Conservation (phyloP, 2,797 vertebrate species). For the Anabas testudineus region DNA sequence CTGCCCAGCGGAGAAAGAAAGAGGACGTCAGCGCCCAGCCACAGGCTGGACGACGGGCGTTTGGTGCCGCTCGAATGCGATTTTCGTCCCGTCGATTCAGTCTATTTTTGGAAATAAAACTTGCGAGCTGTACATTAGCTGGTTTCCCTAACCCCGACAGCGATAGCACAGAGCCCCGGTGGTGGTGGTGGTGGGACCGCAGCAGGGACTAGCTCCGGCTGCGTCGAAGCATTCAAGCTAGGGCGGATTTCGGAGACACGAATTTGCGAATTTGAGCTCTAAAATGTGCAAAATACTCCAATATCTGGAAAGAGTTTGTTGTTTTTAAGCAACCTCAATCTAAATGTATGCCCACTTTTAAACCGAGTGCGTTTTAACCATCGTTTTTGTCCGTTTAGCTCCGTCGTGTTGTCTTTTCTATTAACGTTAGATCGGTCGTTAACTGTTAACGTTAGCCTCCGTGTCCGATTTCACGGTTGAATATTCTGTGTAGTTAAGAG, state of each 20-base stretch:
- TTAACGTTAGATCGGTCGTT: background rate
- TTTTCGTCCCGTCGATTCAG: constrained; percentile 72
- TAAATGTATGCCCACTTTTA: fast-evolving
- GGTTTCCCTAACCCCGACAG: constrained; percentile 10
- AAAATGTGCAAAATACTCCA: constrained; percentile 2
- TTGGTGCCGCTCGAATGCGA: constrained; percentile 70
- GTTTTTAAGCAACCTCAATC: background rate
- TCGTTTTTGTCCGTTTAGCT: background rate
- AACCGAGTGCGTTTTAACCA: fast-evolving
- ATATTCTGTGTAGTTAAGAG: no score
- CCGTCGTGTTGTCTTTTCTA: background rate
- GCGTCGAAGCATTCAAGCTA: constrained; percentile 52
- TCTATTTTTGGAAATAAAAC: constrained; percentile 82
- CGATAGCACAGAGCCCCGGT: background rate
- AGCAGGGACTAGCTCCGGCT: constrained; percentile 45
- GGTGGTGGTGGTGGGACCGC: background rate
- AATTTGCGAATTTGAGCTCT: background rate
- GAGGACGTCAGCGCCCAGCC: constrained; percentile 69
- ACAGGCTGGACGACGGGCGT: constrained; percentile 64
- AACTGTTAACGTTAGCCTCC: fast-evolving
- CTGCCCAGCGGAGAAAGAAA: constrained; percentile 64
- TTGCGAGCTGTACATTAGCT: constrained; percentile 53
- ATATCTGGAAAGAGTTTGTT: fast-evolving
- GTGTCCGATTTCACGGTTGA: background rate
- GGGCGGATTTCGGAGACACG: constrained; percentile 28